Evolutionary conservation across 1,140 invertebrate species (phyloP).

Genomic region (Drosophila leontia): DNA sequence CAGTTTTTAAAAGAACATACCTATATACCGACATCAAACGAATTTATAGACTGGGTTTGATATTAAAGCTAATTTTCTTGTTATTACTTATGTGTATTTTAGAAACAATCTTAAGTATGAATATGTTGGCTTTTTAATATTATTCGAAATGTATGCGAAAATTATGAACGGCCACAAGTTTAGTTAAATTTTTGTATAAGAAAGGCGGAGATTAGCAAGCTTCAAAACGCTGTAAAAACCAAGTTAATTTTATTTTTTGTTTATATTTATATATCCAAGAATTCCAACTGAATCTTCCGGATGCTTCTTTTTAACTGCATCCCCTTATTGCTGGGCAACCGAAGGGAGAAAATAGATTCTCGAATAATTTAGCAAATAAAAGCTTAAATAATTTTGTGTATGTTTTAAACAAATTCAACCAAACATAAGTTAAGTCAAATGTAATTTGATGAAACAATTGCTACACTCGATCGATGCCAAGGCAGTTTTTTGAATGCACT

Average conservation of each 20-base stretch:
- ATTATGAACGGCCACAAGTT: slow-evolving; percentile 12
- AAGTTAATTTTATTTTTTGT: neutral
- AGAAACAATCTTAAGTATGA: neutral
- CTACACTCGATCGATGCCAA: slow-evolving; percentile 19
- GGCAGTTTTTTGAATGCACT: slow-evolving; percentile 20
- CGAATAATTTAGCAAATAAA: slow-evolving; percentile 2
- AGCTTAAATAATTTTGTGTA: slow-evolving; percentile 15
- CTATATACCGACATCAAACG: slow-evolving; percentile 27
- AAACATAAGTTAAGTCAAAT: slow-evolving; percentile 34
- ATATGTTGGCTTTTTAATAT: no score
- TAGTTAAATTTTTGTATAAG: slow-evolving; percentile 6
- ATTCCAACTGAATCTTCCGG: slow-evolving; percentile 9
- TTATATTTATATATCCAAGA: neutral
- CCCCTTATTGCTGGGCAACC: slow-evolving; percentile 26
- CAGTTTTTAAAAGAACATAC: slow-evolving; percentile 27
- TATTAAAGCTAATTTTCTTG: slow-evolving; percentile 1
- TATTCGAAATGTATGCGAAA: slow-evolving; percentile 14
- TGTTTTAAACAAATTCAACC: slow-evolving; percentile 15
- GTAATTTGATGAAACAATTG: slow-evolving; percentile 35
- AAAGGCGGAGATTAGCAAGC: slow-evolving; percentile 1
- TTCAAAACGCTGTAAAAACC: slow-evolving; percentile 8
- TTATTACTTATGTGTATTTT: slow-evolving; percentile 1
- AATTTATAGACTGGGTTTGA: slow-evolving; percentile 47
- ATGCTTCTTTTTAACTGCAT: slow-evolving; percentile 4
- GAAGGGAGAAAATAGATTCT: slow-evolving; percentile 5